These are phyloP conservation scores for Luperina testacea DNA, from an alignment of 2,888 invertebrate genomes.

Conservation along the genomic window DNA sequence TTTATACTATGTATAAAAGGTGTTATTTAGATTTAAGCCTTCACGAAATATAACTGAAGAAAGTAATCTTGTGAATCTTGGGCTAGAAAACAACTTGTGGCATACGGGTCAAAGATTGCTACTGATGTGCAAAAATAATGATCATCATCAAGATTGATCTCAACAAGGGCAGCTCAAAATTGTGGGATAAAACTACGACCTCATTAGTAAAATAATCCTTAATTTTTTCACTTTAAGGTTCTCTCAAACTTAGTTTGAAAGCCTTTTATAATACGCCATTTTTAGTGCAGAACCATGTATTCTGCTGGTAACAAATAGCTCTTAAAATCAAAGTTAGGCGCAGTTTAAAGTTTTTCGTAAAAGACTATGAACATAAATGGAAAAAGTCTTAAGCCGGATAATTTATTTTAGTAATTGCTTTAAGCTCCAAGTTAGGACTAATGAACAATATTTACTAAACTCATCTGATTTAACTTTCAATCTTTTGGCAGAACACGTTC, in stretches of 20 bases:
- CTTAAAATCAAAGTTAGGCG: conserved; percentile 32
- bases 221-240: not conserved
- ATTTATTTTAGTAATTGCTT: conserved; percentile 49
- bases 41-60: not conserved
- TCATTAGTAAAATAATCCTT: not conserved
- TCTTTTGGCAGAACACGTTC: conserved; percentile 21
- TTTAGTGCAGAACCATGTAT: conserved; percentile 24
- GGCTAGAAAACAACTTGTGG: not conserved
- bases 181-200: not conserved
- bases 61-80: not conserved
- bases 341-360: conserved; percentile 27
- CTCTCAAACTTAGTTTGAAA: not conserved
- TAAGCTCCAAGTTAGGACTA: conserved; percentile 15
- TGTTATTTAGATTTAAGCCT: not conserved
- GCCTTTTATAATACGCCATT: conserved; percentile 14
- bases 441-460: conserved; percentile 49
- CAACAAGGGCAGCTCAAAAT: too few relatives aligned
- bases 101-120: not conserved
- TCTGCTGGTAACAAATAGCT: conserved; percentile 45
- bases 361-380: conserved; percentile 50
- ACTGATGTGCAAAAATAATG: not conserved
- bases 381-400: conserved; percentile 36
- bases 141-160: not conserved
- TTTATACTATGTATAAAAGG: not conserved
- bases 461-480: conserved; percentile 42